Conservation (phyloP, 2,888 invertebrate genomes). For the Steinernema scapterisci region DNA sequence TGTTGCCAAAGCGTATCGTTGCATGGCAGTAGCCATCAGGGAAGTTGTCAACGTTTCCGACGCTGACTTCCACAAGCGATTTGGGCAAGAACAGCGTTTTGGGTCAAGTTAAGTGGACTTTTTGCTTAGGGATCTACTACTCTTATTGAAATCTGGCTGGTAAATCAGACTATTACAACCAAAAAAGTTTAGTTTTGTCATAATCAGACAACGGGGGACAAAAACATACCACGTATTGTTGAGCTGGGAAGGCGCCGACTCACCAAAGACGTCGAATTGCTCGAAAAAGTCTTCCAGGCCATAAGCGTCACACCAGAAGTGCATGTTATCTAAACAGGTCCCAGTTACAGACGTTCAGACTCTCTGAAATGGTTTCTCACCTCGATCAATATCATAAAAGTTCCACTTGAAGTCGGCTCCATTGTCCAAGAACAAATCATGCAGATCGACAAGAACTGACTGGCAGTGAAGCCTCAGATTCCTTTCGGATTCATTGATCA, state of each 20-base stretch:
- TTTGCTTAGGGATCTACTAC: too few relatives aligned
- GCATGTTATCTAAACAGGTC: conserved; percentile 45
- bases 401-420: conserved; percentile 44
- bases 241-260: conserved; percentile 43
- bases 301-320: conserved; percentile 56
- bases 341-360: background rate
- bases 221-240: conserved; percentile 49
- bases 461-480: conserved; percentile 50
- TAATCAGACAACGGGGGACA: too few relatives aligned
- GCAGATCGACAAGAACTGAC: conserved; percentile 43
- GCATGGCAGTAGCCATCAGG: too few relatives aligned
- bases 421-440: conserved; percentile 44
- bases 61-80: too few relatives aligned
- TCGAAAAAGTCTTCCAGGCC: conserved; percentile 48
- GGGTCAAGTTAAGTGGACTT: too few relatives aligned
- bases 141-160: too few relatives aligned
- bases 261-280: conserved; percentile 51
- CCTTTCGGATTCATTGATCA: conserved; percentile 47
- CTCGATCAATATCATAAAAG: conserved; percentile 50
- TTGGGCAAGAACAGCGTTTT: too few relatives aligned
- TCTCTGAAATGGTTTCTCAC: conserved; percentile 35
- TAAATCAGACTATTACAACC: too few relatives aligned
- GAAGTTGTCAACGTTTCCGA: too few relatives aligned
- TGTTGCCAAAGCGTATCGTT: too few relatives aligned
- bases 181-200: too few relatives aligned